phyloP scores from a whole-genome alignment of 1,140 invertebrate species.

The Zelostemma sp. region DNA sequence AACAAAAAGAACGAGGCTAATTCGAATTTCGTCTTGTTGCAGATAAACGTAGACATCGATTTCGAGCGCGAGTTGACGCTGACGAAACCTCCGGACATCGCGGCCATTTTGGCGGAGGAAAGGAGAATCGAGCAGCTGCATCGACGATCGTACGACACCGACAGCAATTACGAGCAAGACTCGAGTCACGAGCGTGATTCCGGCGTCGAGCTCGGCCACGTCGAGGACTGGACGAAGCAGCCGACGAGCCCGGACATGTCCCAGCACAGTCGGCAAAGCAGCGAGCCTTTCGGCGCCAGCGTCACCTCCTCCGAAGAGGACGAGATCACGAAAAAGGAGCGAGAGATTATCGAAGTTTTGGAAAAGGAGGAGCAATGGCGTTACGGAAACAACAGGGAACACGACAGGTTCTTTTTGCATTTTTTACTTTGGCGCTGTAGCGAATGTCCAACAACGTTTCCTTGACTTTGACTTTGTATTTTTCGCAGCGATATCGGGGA shows the following conservation, averaged over 20 bases:
- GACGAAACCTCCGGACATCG: slow-evolving; percentile 84
- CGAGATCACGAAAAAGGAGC: slow-evolving; percentile 78
- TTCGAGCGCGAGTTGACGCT: slow-evolving; percentile 77
- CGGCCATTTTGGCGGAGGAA: slow-evolving; percentile 82
- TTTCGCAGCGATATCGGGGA: slow-evolving; percentile 66
- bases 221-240: slow-evolving; percentile 73
- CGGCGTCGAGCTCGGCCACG: slow-evolving; percentile 78
- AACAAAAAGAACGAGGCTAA: no score
- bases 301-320: slow-evolving; percentile 80
- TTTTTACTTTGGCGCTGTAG: slow-evolving; percentile 3
- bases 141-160: slow-evolving; percentile 71
- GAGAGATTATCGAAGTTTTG: slow-evolving; percentile 79
- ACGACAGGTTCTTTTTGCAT: slow-evolving; percentile 54
- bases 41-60: slow-evolving; percentile 75
- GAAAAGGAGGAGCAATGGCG: slow-evolving; percentile 77
- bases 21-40: no score
- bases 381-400: slow-evolving; percentile 63
- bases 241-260: slow-evolving; percentile 74
- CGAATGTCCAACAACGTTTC: background rate
- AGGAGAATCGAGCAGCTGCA: slow-evolving; percentile 81
- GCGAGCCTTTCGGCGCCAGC: slow-evolving; percentile 76
- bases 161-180: slow-evolving; percentile 69
- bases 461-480: background rate
- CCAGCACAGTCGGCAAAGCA: slow-evolving; percentile 82
- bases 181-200: slow-evolving; percentile 76